These are phyloP conservation scores for Halcyon senegalensis DNA, from an alignment of 2,113 vertebrate species.

Conservation along the genomic window DNA sequence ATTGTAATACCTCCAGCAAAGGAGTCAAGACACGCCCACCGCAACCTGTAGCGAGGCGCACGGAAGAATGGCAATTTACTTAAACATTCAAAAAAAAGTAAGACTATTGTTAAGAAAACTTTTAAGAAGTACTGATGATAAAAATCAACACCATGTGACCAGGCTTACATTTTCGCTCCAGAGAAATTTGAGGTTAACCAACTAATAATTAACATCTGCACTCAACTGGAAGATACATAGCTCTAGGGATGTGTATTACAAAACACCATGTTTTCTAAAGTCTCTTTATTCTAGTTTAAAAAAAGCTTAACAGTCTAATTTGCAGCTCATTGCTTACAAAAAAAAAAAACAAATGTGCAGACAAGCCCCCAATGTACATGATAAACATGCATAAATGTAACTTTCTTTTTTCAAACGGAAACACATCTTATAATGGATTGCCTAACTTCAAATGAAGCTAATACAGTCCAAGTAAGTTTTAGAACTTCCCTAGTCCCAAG, in stretches of 20 bases:
- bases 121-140: neutral
- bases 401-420: conserved; percentile 13
- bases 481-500: neutral
- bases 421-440: neutral
- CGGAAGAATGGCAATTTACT: neutral
- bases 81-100: neutral
- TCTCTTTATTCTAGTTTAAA: conserved; percentile 4
- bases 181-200: conserved; percentile 59
- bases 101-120: neutral
- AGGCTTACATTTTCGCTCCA: conserved; percentile 12
- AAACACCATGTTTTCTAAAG: conserved; percentile 37
- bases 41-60: neutral
- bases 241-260: conserved; percentile 51
- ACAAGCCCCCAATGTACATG: neutral
- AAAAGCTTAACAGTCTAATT: neutral
- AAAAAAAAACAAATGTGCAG: neutral
- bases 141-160: conserved; percentile 29
- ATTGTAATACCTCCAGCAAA: neutral
- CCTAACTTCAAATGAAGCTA: neutral
- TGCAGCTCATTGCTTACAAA: conserved; percentile 26
- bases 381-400: neutral
- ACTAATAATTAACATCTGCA: conserved; percentile 66
- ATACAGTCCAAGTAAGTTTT: neutral
- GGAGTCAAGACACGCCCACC: neutral
- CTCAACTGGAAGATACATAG: conserved; percentile 37